Conservation (phyloP, 30 jellyfish, hydroid and myxozoan species). For the Hydractinia symbiolongicarpus region DNA sequence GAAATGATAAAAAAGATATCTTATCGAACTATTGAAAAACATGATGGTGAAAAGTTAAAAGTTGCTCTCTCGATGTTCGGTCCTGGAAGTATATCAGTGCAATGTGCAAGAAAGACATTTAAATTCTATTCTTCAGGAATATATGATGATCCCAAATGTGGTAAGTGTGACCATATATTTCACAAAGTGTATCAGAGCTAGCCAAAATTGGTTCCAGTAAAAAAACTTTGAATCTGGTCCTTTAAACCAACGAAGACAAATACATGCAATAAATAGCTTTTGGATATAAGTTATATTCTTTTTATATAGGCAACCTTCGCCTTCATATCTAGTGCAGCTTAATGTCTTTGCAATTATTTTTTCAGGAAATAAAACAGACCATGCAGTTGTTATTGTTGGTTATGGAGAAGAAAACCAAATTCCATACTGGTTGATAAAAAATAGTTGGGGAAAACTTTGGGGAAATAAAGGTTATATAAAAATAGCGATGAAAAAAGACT, state of each 20-base stretch:
- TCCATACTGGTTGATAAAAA: conserved; percentile 76
- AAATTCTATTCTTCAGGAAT: conserved; percentile 79
- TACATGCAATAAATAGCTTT: no score
- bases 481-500: conserved; percentile 42
- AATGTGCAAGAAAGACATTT: conserved; percentile 68
- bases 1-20: conserved; percentile 26
- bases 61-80: conserved; percentile 78
- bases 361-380: conserved; percentile 73
- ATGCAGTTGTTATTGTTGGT: conserved; percentile 80
- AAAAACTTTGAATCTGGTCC: no score
- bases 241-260: no score
- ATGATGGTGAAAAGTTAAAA: conserved; percentile 51
- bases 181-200: neutral
- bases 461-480: conserved; percentile 77
- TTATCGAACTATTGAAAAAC: conserved; percentile 38
- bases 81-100: conserved; percentile 84
- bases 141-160: conserved; percentile 70
- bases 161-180: conserved; percentile 36
- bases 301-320: no score
- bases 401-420: conserved; percentile 64
- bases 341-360: neutral
- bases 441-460: conserved; percentile 90
- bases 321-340: no score
- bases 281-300: no score
- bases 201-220: no score